Percentiles rank a stretch among this genome's conserved stretches.
Conservation (phyloP, 2,113 vertebrate species). For the Elephantulus edwardii region DNA sequence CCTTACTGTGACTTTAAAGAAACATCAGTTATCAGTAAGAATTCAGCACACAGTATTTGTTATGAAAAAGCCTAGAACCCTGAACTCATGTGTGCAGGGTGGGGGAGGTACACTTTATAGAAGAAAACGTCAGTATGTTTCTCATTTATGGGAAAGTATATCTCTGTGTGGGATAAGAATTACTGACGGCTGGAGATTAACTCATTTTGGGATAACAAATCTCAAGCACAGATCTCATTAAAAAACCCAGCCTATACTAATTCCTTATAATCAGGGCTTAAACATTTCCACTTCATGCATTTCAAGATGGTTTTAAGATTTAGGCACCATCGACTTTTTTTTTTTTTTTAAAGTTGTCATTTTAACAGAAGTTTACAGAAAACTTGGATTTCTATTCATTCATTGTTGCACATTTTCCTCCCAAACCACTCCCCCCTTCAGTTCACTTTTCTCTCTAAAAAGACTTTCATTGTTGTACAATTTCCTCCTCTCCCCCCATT, state of each 20-base stretch:
- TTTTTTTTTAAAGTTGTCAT: no score
- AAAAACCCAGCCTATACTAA: not conserved
- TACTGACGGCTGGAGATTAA: not conserved
- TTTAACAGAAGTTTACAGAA: no score
- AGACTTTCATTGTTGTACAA: no score
- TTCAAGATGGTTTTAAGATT: conserved; percentile 35
- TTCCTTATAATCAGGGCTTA: not conserved
- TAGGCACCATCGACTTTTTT: no score
- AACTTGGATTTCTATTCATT: no score
- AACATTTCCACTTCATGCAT: conserved; percentile 3
- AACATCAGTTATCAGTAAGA: no score
- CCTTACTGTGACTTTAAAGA: not conserved
- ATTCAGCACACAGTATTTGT: not conserved
- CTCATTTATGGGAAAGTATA: not conserved
- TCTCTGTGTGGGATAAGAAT: not conserved
- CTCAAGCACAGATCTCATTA: not conserved
- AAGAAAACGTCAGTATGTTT: not conserved
- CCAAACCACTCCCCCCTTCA: no score
- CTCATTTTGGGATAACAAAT: not conserved
- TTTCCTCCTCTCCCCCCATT: no score
- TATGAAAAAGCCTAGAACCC: not conserved
- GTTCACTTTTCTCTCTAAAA: no score
- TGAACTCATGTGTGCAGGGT: not conserved
- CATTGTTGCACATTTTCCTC: no score
- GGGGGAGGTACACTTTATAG: not conserved